Base-by-base conservation (phyloP, 2,888 invertebrate species). In the Hyposoter dolosus region DNA sequence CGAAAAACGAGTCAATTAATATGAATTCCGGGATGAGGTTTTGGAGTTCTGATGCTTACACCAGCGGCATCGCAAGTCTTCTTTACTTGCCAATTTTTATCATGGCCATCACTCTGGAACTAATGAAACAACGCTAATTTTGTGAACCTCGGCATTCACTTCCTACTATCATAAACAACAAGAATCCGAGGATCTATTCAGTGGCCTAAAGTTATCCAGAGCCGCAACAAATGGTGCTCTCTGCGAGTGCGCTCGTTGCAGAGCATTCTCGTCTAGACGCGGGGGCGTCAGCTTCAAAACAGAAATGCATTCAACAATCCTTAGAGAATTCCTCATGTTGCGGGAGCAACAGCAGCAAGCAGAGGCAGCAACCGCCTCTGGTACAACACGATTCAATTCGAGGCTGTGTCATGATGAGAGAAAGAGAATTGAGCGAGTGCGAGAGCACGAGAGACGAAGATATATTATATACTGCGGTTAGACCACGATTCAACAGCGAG, bases 211-310 rank as follows among this genome's bases (percentile, higher is more conserved):
- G 43, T 40, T 78, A 19, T 68, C 12, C 43, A 28, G 45, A 63
- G 45, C 43, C 40, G 60, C 40, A 43, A 28, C 47, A 45, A 35
- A 74, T 43, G 60, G 28, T 45, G n/a, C 56, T 74, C 56, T 50
- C 72, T 74, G 15, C 35, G 3, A 63, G 66, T 40, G 23, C 53
- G 81, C 63, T 60, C 75, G 60, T 23, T 71, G 60, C 76, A 45
- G 23, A 80, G 53, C 66, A 35, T 71, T 68, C 79, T 45, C 69
- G 87, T 87, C 87, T 86, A 86, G 87, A 87, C 87, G 83, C 83
- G 85, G 81, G 83, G 87, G 85, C 85, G 85, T 86, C 83, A 43
- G 69, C 35, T 69, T 72, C 77, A 71, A 81, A 84, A 86, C 81
- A 77, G 71, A 84, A 86, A 86, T 84, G 84, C 80, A 84, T 81